Base-by-base conservation (phyloP, 2,888 invertebrate species). In the Amitus sp. region DNA sequence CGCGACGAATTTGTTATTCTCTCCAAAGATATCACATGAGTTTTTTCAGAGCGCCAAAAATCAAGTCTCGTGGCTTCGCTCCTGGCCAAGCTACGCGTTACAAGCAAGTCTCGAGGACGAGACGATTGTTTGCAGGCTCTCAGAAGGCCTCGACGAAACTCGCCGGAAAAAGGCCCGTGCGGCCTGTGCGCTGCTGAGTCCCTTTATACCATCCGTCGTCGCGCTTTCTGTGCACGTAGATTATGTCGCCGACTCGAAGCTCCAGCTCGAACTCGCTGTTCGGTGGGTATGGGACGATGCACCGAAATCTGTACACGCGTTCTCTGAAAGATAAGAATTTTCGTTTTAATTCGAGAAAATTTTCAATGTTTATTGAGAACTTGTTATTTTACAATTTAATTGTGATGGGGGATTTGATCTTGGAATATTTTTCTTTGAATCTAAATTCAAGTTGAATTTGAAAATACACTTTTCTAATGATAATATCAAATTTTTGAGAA, bases 261-360 rank as follows among this genome's bases (percentile, higher is more conserved):
- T 95, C 96, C 70, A 97, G 82, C 82, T 97, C 96, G 78, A 94
- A 92, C 70, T 95, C 95, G 63, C 94, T 94, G 82, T 96, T 96
- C 0, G 96, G 95, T 9, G 96, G 96, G 85, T 96, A 96, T 5
- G 96, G 93, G 39, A 94, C 95, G 72, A 95, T 92, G 83, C 96
- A 96, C 54, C 95, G 90, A 82, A 93, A 96, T 80, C 95, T 90
- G 83, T 78, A 77, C 1, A 79, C 78, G 9, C 78, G 76, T 54
- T 81, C 80, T 20, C 80, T 80, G 66, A 55, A n/a, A 43, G 39
- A 30, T 50, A 43, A 5, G 3, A 34, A 34, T 3, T 23, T 3
- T 23, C n/a, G n/a, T n/a, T n/a, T 23, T 5, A 23, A 23, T 23
- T 23, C 23, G 23, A 23, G 23, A 3, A 23, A 23, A 23, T 5